A percentile compares a stretch with the other conserved stretches of the same genome.
Evolutionary conservation across 2,888 invertebrate genomes (phyloP).

Genomic region (Punctoribates punctum): DNA sequence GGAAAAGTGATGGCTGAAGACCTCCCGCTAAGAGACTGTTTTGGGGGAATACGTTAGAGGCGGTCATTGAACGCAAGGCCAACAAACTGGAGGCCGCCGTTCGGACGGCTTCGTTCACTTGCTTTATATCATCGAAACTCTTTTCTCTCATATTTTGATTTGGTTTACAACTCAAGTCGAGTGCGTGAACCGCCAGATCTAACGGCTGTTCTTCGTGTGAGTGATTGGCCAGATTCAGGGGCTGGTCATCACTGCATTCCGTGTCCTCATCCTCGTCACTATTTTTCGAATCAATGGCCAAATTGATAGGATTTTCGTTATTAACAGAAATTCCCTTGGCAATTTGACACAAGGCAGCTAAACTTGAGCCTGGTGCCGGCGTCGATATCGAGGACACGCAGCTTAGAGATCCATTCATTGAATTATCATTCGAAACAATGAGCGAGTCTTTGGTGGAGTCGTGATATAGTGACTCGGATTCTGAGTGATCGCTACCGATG

Average conservation of each 20-base stretch:
- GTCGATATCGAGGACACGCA: neutral
- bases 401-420: neutral
- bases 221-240: slow-evolving; percentile 60
- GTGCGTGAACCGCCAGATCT: slow-evolving; percentile 60
- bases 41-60: neutral
- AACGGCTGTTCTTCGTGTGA: slow-evolving; percentile 49
- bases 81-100: slow-evolving; percentile 37
- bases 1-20: neutral
- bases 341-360: slow-evolving; percentile 41
- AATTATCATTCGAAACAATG: slow-evolving; percentile 11
- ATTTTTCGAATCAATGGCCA: neutral
- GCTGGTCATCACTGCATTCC: slow-evolving; percentile 53
- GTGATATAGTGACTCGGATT: slow-evolving; percentile 31
- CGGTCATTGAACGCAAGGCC: slow-evolving; percentile 33
- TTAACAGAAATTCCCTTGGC: slow-evolving; percentile 6
- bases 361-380: slow-evolving; percentile 34
- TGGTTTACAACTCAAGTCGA: slow-evolving; percentile 74
- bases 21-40: neutral
- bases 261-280: slow-evolving; percentile 56
- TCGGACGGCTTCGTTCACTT: slow-evolving; percentile 35
- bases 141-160: slow-evolving; percentile 1
- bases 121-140: neutral
- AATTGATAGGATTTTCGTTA: slow-evolving; percentile 8
- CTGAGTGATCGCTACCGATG: slow-evolving; percentile 32
- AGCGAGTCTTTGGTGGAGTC: slow-evolving; percentile 21